Evolutionary conservation across 2,113 vertebrate species (phyloP), one percentile per base, ranked within the genome.

Genomic region (human (Homo sapiens)): DNA sequence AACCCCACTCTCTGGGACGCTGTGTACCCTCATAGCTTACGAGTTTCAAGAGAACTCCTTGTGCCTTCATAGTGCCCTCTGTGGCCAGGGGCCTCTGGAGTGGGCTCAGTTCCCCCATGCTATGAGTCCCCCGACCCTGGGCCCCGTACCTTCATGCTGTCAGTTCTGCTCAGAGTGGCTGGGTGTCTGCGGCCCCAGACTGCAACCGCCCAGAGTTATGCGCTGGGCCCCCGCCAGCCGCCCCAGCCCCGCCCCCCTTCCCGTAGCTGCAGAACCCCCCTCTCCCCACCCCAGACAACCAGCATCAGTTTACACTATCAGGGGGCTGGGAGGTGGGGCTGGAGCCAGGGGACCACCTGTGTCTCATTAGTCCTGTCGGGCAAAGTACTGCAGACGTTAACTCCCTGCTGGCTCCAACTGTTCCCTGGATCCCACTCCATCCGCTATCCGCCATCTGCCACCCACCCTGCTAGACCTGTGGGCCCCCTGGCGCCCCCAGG

Each of bases 341-440:
- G 4, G 8, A 25, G 96, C 97, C 97, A 94, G 89, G 89, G 86
- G 96, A 86, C 97, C 98, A 98, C 97, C 97, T 97, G 97, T 52
- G 66, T 97, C 97, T 98, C 97, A 98, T 98, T 98, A 98, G 95
- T 90, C 86, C 93, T 76, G 94, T 84, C 48, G 78, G 86, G 88
- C 81, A 57, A 55, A 90, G 55, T 4, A 3, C 55, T 9, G 70
- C 64, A 64, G 81, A 95, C 20, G 35, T 95, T 93, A 82, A 91
- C 93, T 87, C 93, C 85, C 89, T 25, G 66, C 87, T 64, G 82
- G 87, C 61, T 43, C 73, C 18, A 20, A 6, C 72, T 20, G 75
- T 12, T 23, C 23, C 61, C 61, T 80, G 85, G 38, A 45, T 68
- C 40, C n/a, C 59, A 16, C 23, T 35, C 32, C 45, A 17, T 81